Percentiles rank a stretch among this genome's conserved stretches.
Evolutionary conservation across 2,113 vertebrate genomes (phyloP).

Genomic region (Leucoraja erinaceus): DNA sequence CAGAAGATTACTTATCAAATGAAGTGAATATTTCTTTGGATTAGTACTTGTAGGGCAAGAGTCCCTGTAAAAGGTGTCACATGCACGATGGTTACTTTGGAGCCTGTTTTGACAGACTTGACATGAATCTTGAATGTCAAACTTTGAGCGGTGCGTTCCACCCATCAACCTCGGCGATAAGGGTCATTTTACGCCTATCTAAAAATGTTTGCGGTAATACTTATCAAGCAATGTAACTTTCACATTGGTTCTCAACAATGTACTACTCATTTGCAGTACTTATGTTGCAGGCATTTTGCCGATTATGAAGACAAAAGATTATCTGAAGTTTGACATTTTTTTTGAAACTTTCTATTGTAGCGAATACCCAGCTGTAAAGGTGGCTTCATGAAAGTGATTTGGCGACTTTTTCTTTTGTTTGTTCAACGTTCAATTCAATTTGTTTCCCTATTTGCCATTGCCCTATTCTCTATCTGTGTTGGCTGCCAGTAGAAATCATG

Average conservation of each 20-base stretch:
- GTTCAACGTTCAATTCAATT: constrained; percentile 39
- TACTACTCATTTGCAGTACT: background rate
- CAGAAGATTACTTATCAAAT: background rate
- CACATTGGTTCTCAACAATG: background rate
- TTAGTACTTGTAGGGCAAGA: background rate
- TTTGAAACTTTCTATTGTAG: background rate
- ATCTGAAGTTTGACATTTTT: constrained; percentile 20
- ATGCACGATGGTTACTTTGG: background rate
- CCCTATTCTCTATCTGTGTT: constrained; percentile 40
- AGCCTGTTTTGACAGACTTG: background rate
- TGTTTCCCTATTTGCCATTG: constrained; percentile 38
- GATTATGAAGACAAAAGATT: constrained; percentile 3
- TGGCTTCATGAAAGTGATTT: background rate
- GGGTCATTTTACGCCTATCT: constrained; percentile 3
- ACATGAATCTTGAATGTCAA: background rate
- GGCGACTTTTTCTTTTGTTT: background rate
- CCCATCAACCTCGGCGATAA: constrained; percentile 7
- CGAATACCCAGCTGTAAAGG: background rate
- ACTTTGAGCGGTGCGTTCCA: background rate
- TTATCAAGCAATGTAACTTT: constrained; percentile 25
- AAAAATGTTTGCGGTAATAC: constrained; percentile 25
- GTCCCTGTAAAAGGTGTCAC: background rate
- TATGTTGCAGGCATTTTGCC: background rate
- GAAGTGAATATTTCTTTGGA: background rate
- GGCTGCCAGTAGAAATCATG: constrained; percentile 48